phyloP scores from a whole-genome alignment of 1,140 invertebrate species.

The Aphis gossypii region DNA sequence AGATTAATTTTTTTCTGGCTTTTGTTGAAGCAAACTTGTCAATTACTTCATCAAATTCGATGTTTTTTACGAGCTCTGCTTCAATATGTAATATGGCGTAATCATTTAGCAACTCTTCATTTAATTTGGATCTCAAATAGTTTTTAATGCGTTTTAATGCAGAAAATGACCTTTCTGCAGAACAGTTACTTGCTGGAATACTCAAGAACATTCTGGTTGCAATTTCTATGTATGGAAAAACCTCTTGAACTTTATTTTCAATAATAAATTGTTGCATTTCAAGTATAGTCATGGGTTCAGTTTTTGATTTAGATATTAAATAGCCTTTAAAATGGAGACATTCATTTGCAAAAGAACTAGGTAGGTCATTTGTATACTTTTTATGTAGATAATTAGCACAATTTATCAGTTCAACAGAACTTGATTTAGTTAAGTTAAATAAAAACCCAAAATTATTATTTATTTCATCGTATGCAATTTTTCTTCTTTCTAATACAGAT shows the following conservation, averaged over 20 bases:
- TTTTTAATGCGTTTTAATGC: neutral
- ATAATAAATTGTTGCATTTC: neutral
- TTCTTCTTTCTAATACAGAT: neutral
- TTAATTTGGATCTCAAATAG: neutral
- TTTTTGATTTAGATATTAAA: neutral
- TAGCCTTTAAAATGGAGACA: neutral
- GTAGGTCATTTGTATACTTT: neutral
- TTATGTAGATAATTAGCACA: neutral
- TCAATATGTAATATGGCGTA: neutral
- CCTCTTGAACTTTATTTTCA: constrained; percentile 22
- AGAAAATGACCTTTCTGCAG: constrained; percentile 1
- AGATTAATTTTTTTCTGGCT: neutral
- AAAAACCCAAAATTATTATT: constrained; percentile 21
- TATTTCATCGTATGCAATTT: neutral
- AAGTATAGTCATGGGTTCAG: neutral
- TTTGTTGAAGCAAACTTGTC: neutral
- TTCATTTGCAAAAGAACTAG: neutral
- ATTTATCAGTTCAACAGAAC: neutral
- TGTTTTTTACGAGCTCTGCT: neutral
- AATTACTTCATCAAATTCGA: neutral
- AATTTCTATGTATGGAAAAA: neutral
- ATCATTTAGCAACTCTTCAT: neutral
- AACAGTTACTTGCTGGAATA: neutral
- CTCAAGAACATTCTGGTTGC: neutral
- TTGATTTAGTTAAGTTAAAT: neutral